Conservation (phyloP, 2,797 vertebrate genomes). For the Alfaro cultratus region DNA sequence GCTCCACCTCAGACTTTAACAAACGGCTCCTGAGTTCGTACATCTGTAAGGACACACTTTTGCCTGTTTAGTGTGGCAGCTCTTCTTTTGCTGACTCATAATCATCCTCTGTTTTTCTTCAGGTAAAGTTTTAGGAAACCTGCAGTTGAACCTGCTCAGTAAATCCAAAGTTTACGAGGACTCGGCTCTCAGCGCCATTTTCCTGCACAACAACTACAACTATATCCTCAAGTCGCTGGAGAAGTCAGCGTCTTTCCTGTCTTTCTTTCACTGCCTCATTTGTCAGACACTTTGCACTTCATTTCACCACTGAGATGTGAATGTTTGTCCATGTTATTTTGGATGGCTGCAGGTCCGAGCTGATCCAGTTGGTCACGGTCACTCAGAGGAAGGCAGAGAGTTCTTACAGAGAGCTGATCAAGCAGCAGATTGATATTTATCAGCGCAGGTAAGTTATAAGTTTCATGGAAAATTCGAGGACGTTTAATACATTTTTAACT, state of each 20-base stretch:
- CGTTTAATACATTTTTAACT: fast-evolving
- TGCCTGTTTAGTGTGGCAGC: fast-evolving
- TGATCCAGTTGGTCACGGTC: slow-evolving; percentile 95
- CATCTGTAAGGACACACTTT: slow-evolving; percentile 86
- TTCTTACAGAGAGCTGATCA: slow-evolving; percentile 91
- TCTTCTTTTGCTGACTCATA: not conserved
- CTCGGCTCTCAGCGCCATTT: slow-evolving; percentile 91
- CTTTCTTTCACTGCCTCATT: not conserved
- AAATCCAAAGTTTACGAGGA: slow-evolving; percentile 99
- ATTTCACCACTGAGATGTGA: not conserved
- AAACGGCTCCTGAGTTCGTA: slow-evolving; percentile 93
- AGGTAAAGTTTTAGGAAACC: slow-evolving; percentile 96
- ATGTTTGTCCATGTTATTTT: not conserved
- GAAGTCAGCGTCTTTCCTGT: slow-evolving; percentile 80
- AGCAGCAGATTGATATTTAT: slow-evolving; percentile 93
- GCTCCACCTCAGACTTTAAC: slow-evolving; percentile 95
- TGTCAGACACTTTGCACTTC: not conserved
- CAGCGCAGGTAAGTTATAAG: slow-evolving; percentile 87
- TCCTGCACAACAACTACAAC: slow-evolving; percentile 99
- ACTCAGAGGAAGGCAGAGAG: slow-evolving; percentile 91
- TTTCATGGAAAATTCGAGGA: fast-evolving
- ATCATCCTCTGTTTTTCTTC: not conserved
- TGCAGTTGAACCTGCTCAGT: slow-evolving; percentile 95
- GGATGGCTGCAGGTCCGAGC: slow-evolving; percentile 85
- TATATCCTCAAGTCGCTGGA: slow-evolving; percentile 98